phyloP scores from a whole-genome alignment of 2,113 vertebrate genomes.

The Melanostigma gelatinosum region DNA sequence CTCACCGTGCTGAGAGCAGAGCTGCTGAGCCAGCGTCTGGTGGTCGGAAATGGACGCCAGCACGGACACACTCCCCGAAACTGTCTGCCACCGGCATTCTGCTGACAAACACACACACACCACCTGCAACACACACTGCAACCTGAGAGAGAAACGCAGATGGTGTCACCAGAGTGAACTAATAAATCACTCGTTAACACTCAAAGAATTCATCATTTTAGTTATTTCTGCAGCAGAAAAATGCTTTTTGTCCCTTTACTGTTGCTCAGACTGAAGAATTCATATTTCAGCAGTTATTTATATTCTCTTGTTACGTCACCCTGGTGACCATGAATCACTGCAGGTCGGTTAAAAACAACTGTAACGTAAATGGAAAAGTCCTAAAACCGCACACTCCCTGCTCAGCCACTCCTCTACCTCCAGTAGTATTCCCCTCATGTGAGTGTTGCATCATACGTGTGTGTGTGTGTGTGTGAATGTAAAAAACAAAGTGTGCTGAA shows the following conservation, averaged over 20 bases:
- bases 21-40: slow-evolving; percentile 29
- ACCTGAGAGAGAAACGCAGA: slow-evolving; percentile 33
- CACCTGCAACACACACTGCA: slow-evolving; percentile 58
- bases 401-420: slow-evolving; percentile 33
- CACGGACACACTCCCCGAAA: slow-evolving; percentile 57
- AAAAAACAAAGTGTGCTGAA: not conserved
- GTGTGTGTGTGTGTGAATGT: not conserved
- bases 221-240: not conserved
- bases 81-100: slow-evolving; percentile 35
- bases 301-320: not conserved
- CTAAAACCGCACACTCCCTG: slow-evolving; percentile 12
- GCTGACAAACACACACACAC: slow-evolving; percentile 51
- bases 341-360: slow-evolving; percentile 11
- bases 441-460: slow-evolving; percentile 22
- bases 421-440: not conserved
- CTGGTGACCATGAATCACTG: not conserved
- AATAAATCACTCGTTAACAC: not conserved
- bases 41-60: slow-evolving; percentile 58
- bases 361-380: slow-evolving; percentile 27
- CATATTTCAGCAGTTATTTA: not conserved
- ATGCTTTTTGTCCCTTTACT: not conserved
- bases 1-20: slow-evolving; percentile 74
- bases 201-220: not conserved
- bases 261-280: not conserved
- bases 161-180: not conserved